Evolutionary conservation across 1,140 invertebrate species (phyloP).

Genomic region (Drosophila serrata): DNA sequence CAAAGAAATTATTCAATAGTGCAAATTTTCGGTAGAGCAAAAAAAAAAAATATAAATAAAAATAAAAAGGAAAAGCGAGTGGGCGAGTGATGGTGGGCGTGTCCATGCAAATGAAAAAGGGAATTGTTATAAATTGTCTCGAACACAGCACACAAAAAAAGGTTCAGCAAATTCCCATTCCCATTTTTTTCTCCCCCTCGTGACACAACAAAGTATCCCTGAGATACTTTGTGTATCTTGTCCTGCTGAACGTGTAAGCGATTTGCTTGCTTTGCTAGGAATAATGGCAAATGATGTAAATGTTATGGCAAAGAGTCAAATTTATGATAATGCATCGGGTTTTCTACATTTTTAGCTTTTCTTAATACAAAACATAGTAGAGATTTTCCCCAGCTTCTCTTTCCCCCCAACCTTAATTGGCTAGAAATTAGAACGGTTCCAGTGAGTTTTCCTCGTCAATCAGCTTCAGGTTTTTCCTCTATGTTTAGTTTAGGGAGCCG

Average conservation of each 20-base stretch:
- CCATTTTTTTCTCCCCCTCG: conserved; percentile 1
- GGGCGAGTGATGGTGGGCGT: conserved; percentile 9
- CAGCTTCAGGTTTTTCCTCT: conserved; percentile 41
- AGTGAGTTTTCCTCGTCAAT: conserved; percentile 37
- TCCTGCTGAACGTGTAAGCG: conserved; percentile 21
- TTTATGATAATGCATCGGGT: conserved; percentile 8
- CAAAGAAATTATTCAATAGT: conserved; percentile 49
- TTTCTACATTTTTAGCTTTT: conserved; percentile 7
- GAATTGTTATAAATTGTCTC: conserved; percentile 45
- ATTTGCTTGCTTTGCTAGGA: conserved; percentile 12
- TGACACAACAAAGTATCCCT: conserved; percentile 7
- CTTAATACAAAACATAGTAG: too few relatives aligned
- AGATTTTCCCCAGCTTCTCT: background rate
- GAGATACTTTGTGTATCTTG: conserved; percentile 36
- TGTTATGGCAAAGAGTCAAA: conserved; percentile 21
- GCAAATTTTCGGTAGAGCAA: conserved; percentile 18
- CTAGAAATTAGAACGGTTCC: conserved; percentile 31
- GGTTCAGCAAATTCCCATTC: conserved; percentile 3
- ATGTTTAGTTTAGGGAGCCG: conserved; percentile 20
- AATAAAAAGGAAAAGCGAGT: background rate
- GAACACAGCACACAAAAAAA: conserved; percentile 18
- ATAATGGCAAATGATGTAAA: conserved; percentile 12
- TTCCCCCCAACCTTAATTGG: background rate
- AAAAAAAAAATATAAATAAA: too few relatives aligned
- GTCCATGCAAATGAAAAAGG: conserved; percentile 31